These are phyloP conservation scores for Ariopsis seemanni DNA, from an alignment of 2,113 vertebrate species.

Conservation along the genomic window DNA sequence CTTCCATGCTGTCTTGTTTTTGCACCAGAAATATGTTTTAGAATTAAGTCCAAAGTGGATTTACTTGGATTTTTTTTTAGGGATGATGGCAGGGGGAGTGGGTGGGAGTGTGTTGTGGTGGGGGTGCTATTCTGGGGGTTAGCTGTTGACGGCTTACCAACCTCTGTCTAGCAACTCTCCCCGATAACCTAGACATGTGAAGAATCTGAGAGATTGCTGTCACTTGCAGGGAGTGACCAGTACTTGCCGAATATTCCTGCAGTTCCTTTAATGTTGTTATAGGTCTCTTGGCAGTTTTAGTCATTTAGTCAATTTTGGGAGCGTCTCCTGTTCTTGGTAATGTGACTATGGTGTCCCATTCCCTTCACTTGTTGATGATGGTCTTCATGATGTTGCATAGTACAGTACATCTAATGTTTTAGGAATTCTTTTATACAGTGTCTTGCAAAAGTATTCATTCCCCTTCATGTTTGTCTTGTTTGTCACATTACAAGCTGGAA, in stretches of 20 bases:
- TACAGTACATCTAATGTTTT: not conserved
- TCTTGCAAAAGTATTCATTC: too few relatives aligned
- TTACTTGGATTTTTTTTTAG: too few relatives aligned
- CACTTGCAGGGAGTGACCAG: not conserved
- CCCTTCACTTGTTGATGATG: not conserved
- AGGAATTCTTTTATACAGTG: not conserved
- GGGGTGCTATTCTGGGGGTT: too few relatives aligned
- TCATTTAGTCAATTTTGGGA: not conserved
- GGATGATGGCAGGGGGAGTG: too few relatives aligned
- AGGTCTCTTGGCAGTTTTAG: not conserved
- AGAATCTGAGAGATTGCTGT: not conserved
- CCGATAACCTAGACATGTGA: not conserved
- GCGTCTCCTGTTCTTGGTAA: not conserved
- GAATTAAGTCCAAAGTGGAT: too few relatives aligned
- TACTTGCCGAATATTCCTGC: not conserved
- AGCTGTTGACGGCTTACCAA: too few relatives aligned
- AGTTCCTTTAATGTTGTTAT: not conserved
- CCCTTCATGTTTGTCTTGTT: too few relatives aligned
- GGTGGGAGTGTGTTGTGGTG: too few relatives aligned
- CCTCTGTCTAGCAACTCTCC: not conserved
- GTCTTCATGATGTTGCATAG: not conserved
- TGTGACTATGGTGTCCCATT: not conserved
- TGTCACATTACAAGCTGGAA: too few relatives aligned
- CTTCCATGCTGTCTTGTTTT: not conserved
- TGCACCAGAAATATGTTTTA: not conserved